These are phyloP conservation scores for Anguilla anguilla DNA, from an alignment of 2,797 vertebrate genomes.

Conservation along the genomic window DNA sequence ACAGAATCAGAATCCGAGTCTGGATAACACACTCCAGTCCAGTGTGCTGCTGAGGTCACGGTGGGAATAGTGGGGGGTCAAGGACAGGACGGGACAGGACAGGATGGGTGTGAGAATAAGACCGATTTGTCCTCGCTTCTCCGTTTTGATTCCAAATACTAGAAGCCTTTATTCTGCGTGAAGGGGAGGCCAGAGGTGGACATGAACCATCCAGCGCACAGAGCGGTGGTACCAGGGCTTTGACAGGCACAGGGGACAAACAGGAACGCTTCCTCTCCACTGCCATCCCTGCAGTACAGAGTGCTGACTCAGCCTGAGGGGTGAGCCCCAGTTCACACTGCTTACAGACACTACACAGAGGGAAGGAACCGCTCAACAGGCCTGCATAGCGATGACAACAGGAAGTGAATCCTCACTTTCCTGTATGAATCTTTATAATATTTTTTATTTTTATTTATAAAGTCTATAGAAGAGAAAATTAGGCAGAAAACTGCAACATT, in stretches of 20 bases:
- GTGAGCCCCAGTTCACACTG: neutral
- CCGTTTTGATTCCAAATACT: neutral
- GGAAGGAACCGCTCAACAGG: neutral
- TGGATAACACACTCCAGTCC: neutral
- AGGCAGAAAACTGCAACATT: neutral
- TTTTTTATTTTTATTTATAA: neutral
- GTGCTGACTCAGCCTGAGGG: neutral
- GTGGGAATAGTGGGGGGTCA: neutral
- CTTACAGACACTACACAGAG: neutral
- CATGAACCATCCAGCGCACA: neutral
- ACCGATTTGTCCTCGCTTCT: neutral
- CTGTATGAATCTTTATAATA: neutral
- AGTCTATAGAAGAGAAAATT: neutral
- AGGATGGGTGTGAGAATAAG: neutral
- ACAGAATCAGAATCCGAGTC: neutral
- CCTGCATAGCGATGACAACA: neutral
- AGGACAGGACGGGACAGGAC: neutral
- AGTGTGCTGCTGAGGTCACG: neutral
- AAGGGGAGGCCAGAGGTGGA: neutral
- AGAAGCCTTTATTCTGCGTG: neutral
- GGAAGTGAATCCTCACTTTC: neutral
- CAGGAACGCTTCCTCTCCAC: neutral
- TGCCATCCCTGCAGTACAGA: neutral
- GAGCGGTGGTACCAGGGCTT: neutral
- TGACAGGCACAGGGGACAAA: neutral